Evolutionary conservation across 2,797 vertebrate genomes (phyloP), one percentile per base, ranked within the genome.

Genomic region (Paratrypauchen microcephalus): DNA sequence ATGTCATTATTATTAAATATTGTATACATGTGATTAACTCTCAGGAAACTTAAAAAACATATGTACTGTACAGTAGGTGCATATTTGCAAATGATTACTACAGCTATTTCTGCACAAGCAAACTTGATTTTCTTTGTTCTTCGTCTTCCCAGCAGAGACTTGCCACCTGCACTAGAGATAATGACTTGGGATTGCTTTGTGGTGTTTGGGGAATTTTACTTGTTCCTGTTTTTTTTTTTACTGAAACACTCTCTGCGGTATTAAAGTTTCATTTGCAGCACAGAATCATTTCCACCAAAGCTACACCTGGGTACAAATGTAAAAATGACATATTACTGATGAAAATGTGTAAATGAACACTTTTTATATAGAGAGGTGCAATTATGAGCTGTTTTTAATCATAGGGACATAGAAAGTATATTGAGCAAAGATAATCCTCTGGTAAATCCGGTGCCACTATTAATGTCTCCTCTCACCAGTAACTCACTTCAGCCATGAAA

Each of bases 241-340:
- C 80, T 84, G 78, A 88, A 84, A 87, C 64, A 50, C 71, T 81
- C 66, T 68, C 66, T 50, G 23, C 45, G 60, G 70, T 74, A 36
- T 78, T 69, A 23, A 41, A 41, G 36, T 62, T 15, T 62, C 39
- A 24, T 41, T 66, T 45, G 77, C 72, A 76, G 71, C 76, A 65
- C 36, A 58, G 56, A 32, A 69, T 56, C 69, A 69, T 71, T 76
- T 74, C 62, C 52, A 63, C 58, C 59, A 79, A 73, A 69, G 66
- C 78, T 63, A 69, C 18, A 56, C 21, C 65, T 41, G 0, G 73
- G 78, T 77, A 13, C 75, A 21, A 23, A 9, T 61, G 32, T 61
- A 61, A 23, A 75, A 72, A 48, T 67, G 70, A 78, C 4, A 45
- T 15, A 52, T 67, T 71, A 78, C 63, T 74, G 68, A 80, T 69